Conservation (phyloP, 2,888 invertebrate genomes). For the Geophilus truncorum region DNA sequence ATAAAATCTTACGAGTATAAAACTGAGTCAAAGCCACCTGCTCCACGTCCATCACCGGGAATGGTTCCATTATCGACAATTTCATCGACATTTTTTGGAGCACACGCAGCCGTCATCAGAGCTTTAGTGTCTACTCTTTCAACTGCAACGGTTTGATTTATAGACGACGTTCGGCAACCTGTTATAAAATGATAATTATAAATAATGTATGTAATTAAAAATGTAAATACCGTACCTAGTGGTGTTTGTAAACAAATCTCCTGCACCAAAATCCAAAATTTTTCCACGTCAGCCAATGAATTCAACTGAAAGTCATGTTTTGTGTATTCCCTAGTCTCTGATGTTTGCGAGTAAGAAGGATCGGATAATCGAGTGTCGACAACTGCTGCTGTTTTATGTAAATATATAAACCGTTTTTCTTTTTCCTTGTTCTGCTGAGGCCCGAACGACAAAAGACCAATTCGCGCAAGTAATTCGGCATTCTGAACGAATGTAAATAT, state of each 20-base stretch:
- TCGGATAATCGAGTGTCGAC: conserved; percentile 62
- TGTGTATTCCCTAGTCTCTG: conserved; percentile 56
- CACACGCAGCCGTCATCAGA: conserved; percentile 51
- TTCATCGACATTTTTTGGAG: conserved; percentile 51
- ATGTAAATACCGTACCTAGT: conserved; percentile 51
- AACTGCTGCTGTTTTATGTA: conserved; percentile 60
- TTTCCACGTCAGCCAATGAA: conserved; percentile 55
- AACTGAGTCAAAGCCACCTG: conserved; percentile 66
- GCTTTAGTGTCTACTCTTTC: conserved; percentile 52
- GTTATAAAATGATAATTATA: neutral
- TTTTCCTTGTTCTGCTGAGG: conserved; percentile 61
- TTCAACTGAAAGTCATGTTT: conserved; percentile 56
- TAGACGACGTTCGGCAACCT: conserved; percentile 43
- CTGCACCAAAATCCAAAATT: conserved; percentile 58
- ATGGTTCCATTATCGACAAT: conserved; percentile 54
- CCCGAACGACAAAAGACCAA: conserved; percentile 66
- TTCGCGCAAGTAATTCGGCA: conserved; percentile 58
- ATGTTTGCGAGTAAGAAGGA: conserved; percentile 59
- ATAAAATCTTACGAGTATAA: conserved; percentile 54
- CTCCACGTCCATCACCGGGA: conserved; percentile 68
- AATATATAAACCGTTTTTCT: conserved; percentile 60
- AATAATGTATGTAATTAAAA: neutral
- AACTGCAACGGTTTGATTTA: conserved; percentile 52
- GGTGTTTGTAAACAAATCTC: conserved; percentile 63
- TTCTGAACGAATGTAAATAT: conserved; percentile 57